Percentiles rank a stretch among this genome's conserved stretches.
Conservation (phyloP, 2,797 vertebrate species). For the Sciaenops ocellatus region DNA sequence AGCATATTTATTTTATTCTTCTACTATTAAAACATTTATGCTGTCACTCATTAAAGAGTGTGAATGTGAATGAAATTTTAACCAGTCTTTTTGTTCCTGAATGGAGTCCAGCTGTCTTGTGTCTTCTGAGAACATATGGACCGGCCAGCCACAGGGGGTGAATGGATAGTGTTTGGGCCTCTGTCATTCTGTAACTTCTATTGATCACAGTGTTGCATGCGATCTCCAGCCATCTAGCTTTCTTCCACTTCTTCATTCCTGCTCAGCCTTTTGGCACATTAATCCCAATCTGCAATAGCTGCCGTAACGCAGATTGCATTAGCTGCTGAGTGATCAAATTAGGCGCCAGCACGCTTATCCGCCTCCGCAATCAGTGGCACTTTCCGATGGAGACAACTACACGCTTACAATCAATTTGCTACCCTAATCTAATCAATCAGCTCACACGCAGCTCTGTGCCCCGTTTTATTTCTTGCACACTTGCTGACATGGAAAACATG, state of each 20-base stretch:
- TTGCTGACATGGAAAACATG: conserved; percentile 68
- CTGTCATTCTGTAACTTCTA: conserved; percentile 50
- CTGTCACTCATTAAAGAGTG: background rate
- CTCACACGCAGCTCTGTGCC: conserved; percentile 52
- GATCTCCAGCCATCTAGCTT: conserved; percentile 38
- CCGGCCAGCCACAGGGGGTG: conserved; percentile 11
- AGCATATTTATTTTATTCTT: background rate
- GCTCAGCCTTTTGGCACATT: conserved; percentile 69
- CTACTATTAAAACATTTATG: background rate
- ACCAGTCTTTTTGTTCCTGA: background rate
- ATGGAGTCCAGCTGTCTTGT: background rate
- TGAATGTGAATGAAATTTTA: background rate
- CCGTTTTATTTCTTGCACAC: conserved; percentile 58
- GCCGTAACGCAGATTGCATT: conserved; percentile 77
- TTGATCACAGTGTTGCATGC: conserved; percentile 47
- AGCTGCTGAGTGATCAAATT: conserved; percentile 82
- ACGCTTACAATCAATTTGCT: conserved; percentile 83
- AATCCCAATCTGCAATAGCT: conserved; percentile 73
- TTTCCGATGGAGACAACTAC: conserved; percentile 76
- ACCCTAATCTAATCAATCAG: conserved; percentile 75
- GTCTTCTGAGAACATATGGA: conserved; percentile 30
- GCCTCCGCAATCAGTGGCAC: conserved; percentile 77
- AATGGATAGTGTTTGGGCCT: background rate
- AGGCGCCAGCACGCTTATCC: conserved; percentile 67
- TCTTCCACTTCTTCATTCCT: conserved; percentile 52